phyloP scores from a whole-genome alignment of 2,113 vertebrate species.

The Hemibagrus wyckioides region DNA sequence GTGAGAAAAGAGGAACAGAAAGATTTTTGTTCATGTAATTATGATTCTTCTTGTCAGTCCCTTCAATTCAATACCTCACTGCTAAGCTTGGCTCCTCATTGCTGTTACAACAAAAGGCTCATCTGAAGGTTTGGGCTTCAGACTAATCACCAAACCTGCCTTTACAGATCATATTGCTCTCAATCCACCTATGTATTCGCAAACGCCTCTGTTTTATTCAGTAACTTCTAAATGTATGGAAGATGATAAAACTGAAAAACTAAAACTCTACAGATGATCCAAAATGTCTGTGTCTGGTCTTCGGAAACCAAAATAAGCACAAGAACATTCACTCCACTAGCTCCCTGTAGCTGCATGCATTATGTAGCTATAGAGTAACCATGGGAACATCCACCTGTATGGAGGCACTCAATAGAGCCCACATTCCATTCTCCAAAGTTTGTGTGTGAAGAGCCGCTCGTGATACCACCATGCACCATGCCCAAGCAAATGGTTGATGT shows the following conservation, averaged over 20 bases:
- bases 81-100: not conserved
- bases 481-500: not conserved
- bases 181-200: not conserved
- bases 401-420: not conserved
- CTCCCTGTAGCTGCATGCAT: not conserved
- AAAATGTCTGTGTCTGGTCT: constrained; percentile 4
- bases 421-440: not conserved
- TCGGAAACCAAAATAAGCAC: not conserved
- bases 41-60: not conserved
- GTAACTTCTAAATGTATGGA: not conserved
- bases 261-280: not conserved
- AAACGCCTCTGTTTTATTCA: not conserved
- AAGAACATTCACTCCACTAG: not conserved
- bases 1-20: not conserved
- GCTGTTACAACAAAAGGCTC: not conserved
- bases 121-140: not conserved
- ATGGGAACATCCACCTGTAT: not conserved
- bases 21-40: not conserved
- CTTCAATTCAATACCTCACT: not conserved
- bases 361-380: not conserved
- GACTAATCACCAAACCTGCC: not conserved
- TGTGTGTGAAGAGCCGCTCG: not conserved
- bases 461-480: not conserved
- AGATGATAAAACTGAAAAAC: not conserved
- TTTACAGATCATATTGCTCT: not conserved